phyloP scores from a whole-genome alignment of 2,113 vertebrate genomes.

The Phoenicopterus ruber region DNA sequence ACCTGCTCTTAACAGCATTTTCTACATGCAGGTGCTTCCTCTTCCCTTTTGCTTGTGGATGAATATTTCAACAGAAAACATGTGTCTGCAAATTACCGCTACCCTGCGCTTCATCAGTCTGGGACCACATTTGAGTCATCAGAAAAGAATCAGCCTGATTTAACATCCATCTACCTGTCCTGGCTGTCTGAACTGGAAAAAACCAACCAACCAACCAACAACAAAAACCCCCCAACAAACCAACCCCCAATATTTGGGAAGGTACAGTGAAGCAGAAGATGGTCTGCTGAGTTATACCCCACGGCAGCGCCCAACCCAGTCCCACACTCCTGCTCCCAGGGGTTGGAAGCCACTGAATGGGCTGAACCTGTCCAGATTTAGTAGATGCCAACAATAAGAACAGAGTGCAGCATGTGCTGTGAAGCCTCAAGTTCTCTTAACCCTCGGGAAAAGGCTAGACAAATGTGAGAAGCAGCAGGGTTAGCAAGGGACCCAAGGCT shows the following conservation, averaged over 20 bases:
- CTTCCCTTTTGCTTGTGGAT: background rate
- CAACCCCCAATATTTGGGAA: background rate
- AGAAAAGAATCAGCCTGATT: background rate
- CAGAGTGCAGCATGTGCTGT: background rate
- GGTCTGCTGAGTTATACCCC: background rate
- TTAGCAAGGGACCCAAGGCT: background rate
- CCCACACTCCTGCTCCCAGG: background rate
- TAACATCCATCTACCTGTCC: background rate
- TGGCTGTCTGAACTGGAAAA: background rate
- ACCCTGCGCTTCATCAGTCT: background rate
- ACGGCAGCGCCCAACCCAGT: background rate
- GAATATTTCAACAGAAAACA: background rate
- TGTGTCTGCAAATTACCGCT: background rate
- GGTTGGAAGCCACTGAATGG: background rate
- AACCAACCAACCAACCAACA: background rate
- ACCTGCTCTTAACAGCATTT: background rate
- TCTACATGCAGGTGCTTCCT: background rate
- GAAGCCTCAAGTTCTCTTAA: background rate
- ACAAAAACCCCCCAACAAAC: background rate
- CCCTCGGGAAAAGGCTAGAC: background rate
- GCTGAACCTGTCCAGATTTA: background rate
- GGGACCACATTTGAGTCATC: background rate
- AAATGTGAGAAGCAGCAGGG: background rate
- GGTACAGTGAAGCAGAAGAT: background rate
- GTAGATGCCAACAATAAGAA: background rate